phyloP scores from a whole-genome alignment of 1,140 invertebrate genomes.

The Homalodisca vitripennis region DNA sequence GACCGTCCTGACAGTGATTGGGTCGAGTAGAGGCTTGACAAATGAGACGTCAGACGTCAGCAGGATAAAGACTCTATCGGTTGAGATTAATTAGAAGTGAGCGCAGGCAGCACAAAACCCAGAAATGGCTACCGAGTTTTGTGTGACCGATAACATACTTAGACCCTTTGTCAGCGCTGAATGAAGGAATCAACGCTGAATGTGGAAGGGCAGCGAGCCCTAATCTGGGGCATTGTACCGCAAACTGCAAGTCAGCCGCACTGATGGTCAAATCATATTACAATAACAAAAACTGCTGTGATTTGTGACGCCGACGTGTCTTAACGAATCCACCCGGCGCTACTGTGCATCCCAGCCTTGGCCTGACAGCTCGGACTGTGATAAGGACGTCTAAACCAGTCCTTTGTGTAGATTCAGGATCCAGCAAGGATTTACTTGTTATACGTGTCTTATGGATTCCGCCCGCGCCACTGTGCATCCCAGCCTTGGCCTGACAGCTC shows the following conservation, averaged over 20 bases:
- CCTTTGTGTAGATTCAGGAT: conserved; percentile 8
- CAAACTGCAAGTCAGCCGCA: conserved; percentile 20
- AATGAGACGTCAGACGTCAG: conserved; percentile 12
- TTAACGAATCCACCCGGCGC: conserved; percentile 22
- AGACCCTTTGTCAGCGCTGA: background rate
- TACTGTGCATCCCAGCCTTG: conserved; percentile 10
- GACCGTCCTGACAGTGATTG: background rate
- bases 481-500: background rate
- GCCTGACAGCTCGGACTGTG: background rate
- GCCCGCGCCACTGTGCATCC: conserved; percentile 9
- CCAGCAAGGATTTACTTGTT: background rate
- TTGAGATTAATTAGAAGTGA: conserved; percentile 19
- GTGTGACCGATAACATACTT: conserved; percentile 21
- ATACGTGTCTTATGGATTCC: background rate
- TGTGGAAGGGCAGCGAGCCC: conserved; percentile 17
- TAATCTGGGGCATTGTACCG: conserved; percentile 18
- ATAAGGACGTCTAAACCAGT: background rate
- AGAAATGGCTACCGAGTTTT: background rate
- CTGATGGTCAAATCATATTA: conserved; percentile 32
- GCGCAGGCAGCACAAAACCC: background rate
- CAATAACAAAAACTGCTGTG: conserved; percentile 30
- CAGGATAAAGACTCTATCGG: background rate
- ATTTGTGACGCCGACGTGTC: conserved; percentile 19
- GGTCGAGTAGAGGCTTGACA: background rate
- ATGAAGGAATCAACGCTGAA: conserved; percentile 23